Conservation (phyloP, 2,888 invertebrate genomes). For the Prenolepis imparis region DNA sequence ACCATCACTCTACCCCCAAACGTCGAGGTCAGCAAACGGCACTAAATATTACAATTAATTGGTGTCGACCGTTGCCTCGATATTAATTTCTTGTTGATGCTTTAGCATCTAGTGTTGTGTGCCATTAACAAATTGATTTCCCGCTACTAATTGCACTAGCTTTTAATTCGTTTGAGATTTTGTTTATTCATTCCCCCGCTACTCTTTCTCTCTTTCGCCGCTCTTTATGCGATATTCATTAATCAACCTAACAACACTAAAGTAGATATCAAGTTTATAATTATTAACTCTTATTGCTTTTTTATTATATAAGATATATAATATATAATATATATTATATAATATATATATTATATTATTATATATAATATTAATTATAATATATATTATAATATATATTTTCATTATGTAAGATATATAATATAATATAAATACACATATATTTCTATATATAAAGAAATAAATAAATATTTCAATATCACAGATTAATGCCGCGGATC, state of each 20-base stretch:
- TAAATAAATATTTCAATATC: conserved; percentile 61
- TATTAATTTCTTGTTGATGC: conserved; percentile 67
- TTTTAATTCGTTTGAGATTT: conserved; percentile 31
- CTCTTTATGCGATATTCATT: conserved; percentile 32
- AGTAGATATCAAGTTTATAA: conserved; percentile 12
- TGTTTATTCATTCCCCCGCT: conserved; percentile 17
- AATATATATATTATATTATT: too few species aligned
- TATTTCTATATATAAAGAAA: neutral
- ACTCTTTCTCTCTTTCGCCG: neutral
- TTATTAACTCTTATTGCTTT: neutral
- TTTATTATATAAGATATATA: neutral
- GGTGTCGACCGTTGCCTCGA: conserved; percentile 75
- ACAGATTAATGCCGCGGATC: conserved; percentile 85
- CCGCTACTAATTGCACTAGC: conserved; percentile 31
- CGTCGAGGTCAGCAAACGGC: conserved; percentile 84
- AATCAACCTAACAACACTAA: conserved; percentile 25
- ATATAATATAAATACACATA: neutral
- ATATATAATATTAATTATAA: too few species aligned
- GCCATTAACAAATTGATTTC: conserved; percentile 52
- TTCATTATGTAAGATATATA: neutral
- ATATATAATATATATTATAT: too few species aligned
- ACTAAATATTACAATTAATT: conserved; percentile 67
- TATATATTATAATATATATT: neutral
- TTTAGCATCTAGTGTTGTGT: conserved; percentile 54
- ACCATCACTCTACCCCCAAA: conserved; percentile 85